phyloP scores from a whole-genome alignment of 1,140 invertebrate species.

The Agrilus planipennis region DNA sequence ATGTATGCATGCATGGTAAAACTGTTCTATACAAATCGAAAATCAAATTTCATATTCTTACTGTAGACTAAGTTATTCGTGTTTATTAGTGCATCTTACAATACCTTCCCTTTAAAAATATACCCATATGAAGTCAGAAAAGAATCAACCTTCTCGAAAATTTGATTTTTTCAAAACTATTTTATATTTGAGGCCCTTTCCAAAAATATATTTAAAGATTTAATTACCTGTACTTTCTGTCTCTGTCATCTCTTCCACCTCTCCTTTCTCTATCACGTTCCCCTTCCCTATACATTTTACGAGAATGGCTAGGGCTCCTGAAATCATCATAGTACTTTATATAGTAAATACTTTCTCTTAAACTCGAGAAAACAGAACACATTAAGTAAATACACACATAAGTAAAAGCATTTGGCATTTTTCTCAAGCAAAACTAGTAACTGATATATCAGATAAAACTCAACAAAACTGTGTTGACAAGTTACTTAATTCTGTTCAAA shows the following conservation, averaged over 20 bases:
- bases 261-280: slow-evolving; percentile 21
- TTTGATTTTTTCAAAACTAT: slow-evolving; percentile 1
- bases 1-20: too few relatives aligned
- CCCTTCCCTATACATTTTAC: slow-evolving; percentile 25
- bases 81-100: background rate
- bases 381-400: background rate
- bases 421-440: background rate
- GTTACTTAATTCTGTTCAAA: too few relatives aligned
- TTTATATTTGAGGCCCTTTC: background rate
- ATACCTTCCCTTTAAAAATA: background rate
- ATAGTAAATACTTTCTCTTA: background rate
- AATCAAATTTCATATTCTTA: slow-evolving; percentile 3
- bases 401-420: background rate
- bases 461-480: too few relatives aligned
- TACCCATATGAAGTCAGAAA: background rate
- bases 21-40: too few relatives aligned
- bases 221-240: slow-evolving; percentile 19
- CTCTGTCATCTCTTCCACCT: slow-evolving; percentile 17
- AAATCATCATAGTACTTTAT: background rate
- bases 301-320: slow-evolving; percentile 29
- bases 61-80: too few relatives aligned
- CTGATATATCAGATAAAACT: background rate
- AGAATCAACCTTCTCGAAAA: background rate
- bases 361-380: background rate
- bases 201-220: background rate